Conservation (phyloP, 2,113 vertebrate genomes). For the Microcebus griseorufus region DNA sequence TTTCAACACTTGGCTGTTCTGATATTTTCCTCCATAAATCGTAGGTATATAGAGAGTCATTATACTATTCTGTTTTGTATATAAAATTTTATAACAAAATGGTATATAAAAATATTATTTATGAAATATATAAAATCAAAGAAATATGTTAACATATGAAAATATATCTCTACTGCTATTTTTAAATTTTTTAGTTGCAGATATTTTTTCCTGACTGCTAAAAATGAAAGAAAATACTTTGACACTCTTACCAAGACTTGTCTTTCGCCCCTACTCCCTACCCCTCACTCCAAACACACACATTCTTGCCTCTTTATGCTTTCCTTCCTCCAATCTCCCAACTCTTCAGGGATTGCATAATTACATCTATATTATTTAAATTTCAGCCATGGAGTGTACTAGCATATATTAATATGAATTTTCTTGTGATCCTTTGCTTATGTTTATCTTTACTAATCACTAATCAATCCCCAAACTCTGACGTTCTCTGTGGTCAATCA, state of each 20-base stretch:
- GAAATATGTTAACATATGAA: not conserved
- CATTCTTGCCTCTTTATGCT: not conserved
- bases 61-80: not conserved
- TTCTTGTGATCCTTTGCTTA: not conserved
- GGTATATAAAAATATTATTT: not conserved
- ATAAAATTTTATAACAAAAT: not conserved
- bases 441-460: not conserved
- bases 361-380: not conserved
- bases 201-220: not conserved
- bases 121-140: not conserved
- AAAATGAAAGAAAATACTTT: not conserved
- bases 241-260: not conserved
- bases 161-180: not conserved
- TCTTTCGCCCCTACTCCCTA: rapidly evolving
- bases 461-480: too few species aligned
- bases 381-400: not conserved
- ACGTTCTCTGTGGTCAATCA: too few species aligned
- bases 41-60: not conserved
- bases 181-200: not conserved
- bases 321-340: not conserved
- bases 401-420: not conserved
- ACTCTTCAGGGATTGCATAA: not conserved
- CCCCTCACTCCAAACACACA: too few species aligned
- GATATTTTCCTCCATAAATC: not conserved
- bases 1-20: not conserved